A percentile compares a stretch with the other conserved stretches of the same genome.
Evolutionary conservation across 2,797 vertebrate genomes (phyloP).

Genomic region (Petrocephalus schoutedeni): DNA sequence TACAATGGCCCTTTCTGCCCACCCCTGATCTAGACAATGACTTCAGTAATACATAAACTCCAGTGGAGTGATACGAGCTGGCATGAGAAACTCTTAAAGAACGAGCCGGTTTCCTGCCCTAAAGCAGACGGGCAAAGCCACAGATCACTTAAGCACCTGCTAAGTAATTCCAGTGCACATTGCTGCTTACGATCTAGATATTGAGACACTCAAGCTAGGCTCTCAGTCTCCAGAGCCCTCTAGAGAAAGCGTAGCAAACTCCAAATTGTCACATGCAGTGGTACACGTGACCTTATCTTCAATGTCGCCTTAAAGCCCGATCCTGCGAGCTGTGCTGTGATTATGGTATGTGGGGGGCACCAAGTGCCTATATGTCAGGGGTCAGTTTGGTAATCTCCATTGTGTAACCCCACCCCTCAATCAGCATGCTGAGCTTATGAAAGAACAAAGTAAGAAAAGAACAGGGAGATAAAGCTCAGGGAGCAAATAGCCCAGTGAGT

Average conservation of each 20-base stretch:
- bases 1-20: no score
- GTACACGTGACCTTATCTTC: not conserved
- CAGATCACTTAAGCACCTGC: not conserved
- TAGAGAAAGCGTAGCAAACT: not conserved
- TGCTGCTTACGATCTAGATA: not conserved
- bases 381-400: slow-evolving; percentile 16
- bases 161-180: not conserved
- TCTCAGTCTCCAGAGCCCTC: not conserved
- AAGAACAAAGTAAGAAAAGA: not conserved
- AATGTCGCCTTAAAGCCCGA: not conserved
- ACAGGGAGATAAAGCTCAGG: not conserved
- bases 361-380: slow-evolving; percentile 1
- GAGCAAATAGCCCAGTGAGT: slow-evolving; percentile 4
- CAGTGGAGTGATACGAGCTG: not conserved
- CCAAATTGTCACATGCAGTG: not conserved
- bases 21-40: not conserved
- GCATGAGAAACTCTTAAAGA: not conserved
- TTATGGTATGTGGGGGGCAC: not conserved
- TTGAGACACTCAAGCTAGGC: no score
- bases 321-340: not conserved
- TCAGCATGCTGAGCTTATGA: slow-evolving; percentile 12
- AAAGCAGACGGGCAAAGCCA: not conserved
- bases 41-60: not conserved
- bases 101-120: not conserved
- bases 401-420: not conserved